Conservation (phyloP, 1,140 invertebrate species). For the Myzus persicae region DNA sequence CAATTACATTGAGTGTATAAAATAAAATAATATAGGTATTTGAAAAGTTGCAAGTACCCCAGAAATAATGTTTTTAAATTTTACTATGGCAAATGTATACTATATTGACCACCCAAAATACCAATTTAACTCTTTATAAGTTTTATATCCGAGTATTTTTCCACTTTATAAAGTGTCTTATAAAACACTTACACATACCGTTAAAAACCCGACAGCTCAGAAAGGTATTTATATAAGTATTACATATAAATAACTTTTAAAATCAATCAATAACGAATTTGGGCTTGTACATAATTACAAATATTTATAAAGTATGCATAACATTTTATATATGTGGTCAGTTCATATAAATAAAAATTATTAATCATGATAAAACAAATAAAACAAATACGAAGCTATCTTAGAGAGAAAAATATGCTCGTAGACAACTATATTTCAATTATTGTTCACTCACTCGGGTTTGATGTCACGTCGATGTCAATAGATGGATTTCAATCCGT, state of each 20-base stretch:
- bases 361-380: background rate
- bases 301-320: background rate
- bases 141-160: no score
- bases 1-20: no score
- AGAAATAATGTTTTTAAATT: no score
- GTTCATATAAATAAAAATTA: background rate
- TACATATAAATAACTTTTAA: background rate
- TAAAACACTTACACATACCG: background rate
- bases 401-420: background rate
- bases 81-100: no score
- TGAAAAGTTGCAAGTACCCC: no score
- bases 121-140: no score
- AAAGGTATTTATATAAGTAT: background rate
- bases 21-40: no score
- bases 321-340: background rate
- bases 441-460: background rate
- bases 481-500: background rate
- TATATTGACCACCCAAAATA: no score
- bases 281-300: background rate
- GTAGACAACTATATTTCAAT: background rate
- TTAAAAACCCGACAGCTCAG: background rate
- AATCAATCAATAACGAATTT: background rate
- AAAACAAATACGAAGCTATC: background rate
- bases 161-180: background rate
- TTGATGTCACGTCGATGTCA: background rate